Conservation (phyloP, 2,113 vertebrate genomes). For the Archilochus colubris region DNA sequence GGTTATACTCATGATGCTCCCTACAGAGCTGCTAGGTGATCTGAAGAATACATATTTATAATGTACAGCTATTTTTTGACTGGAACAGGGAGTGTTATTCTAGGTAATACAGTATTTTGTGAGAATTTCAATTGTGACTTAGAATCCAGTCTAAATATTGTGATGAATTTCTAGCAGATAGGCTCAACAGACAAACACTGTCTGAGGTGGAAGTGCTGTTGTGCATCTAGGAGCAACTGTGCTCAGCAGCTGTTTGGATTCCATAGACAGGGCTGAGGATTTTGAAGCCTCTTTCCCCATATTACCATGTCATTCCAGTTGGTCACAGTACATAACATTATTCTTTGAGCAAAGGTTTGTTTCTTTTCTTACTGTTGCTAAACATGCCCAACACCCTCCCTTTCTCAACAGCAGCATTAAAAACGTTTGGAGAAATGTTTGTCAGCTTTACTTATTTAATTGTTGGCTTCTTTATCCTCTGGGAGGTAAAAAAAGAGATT, state of each 20-base stretch:
- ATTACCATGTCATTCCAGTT: not conserved
- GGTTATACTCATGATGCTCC: not conserved
- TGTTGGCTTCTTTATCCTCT: not conserved
- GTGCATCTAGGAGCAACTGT: not conserved
- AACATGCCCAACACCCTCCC: not conserved
- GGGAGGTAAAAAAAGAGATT: not conserved
- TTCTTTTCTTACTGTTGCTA: not conserved
- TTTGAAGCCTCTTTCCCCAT: not conserved
- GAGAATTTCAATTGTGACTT: slow-evolving; percentile 37
- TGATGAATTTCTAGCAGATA: slow-evolving; percentile 55
- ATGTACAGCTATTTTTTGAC: not conserved
- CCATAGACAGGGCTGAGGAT: not conserved
- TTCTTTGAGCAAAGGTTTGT: not conserved
- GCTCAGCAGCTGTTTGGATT: not conserved
- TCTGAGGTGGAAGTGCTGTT: not conserved
- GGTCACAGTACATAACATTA: not conserved
- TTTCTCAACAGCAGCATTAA: not conserved
- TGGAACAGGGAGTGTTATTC: slow-evolving; percentile 33
- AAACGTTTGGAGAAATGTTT: not conserved
- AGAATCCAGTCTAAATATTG: slow-evolving; percentile 58
- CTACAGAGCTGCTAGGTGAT: not conserved
- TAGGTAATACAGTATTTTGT: slow-evolving; percentile 29
- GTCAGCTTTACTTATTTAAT: not conserved
- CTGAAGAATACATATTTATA: slow-evolving; percentile 21
- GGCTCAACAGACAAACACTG: not conserved